phyloP scores from a whole-genome alignment of 2,888 invertebrate genomes.

The Brachynemurus nebulosus region DNA sequence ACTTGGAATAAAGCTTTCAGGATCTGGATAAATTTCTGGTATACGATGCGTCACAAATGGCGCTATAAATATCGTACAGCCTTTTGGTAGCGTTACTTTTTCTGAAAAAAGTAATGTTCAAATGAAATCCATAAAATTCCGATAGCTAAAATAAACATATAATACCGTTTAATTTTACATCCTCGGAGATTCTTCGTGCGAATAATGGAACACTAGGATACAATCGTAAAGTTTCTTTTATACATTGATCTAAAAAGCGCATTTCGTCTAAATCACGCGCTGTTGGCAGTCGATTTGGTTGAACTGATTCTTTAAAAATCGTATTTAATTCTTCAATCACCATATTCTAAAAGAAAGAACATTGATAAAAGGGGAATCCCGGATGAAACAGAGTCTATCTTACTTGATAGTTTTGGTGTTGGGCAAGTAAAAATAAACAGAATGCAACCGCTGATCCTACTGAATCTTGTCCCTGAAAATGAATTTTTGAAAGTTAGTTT shows the following conservation, averaged over 20 bases:
- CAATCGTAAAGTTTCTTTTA: constrained; percentile 51
- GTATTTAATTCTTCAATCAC: constrained; percentile 35
- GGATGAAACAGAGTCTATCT: neutral
- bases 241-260: constrained; percentile 53
- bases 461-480: constrained; percentile 41
- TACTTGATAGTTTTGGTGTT: constrained; percentile 30
- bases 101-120: constrained; percentile 21
- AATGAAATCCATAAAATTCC: neutral
- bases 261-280: constrained; percentile 46
- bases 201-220: constrained; percentile 56
- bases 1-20: constrained; percentile 40
- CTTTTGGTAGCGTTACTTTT: constrained; percentile 36
- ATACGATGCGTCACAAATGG: constrained; percentile 43
- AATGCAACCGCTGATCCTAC: constrained; percentile 42
- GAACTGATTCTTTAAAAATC: constrained; percentile 34
- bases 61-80: constrained; percentile 38
- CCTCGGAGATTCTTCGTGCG: constrained; percentile 40
- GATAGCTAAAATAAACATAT: neutral
- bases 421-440: constrained; percentile 39
- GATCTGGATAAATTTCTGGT: constrained; percentile 38
- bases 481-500: constrained; percentile 1
- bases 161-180: constrained; percentile 40
- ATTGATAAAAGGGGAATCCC: neutral
- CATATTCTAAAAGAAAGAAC: constrained; percentile 25
- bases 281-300: constrained; percentile 32